Evolutionary conservation across 2,113 vertebrate species (phyloP), one percentile per base, ranked within the genome.

Genomic region (Pachypanchax playfairii): DNA sequence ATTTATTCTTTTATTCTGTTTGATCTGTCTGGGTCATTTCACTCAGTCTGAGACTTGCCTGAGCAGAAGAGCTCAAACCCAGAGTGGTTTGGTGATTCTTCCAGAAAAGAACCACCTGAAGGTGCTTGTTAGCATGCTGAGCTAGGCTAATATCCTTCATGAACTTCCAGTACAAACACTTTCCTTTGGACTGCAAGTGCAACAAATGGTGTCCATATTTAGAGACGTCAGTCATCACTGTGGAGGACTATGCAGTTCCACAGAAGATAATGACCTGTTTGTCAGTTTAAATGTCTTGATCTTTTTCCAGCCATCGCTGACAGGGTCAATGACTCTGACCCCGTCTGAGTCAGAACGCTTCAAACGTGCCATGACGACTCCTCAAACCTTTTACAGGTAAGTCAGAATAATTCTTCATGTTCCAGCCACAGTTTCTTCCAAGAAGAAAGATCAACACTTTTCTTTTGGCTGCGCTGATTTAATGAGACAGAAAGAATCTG

Each of bases 321-420:
- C 26, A 31, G 17, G 24, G 42, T 58, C 52, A 28, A 36, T 51
- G 60, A 36, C 44, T 66, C 3, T 24, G 39, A 49, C 21, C 31
- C 49, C 47, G 8, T 8, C 21, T 35, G 54, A 59, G 35, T 65
- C 18, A 17, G 6, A 10, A 29, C 70, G 11, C 49, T 53, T 38
- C 26, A 43, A 38, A 68, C 48, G 38, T 44, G 56, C 33, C 39
- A 29, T 13, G 13, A 18, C 25, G 28, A 36, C 52, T 39, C 53
- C 29, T 57, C 20, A 50, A 21, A 28, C 25, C 14, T 41, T 49
- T 48, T 26, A 52, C 28, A 44, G 54, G 73, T 68, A 49, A 58
- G 75, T 57, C 67, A 52, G 18, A 77, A 77, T 72, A 65, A 21
- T 33, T 6, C 35, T 49, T 33, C 70, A 44, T 48, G 44, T 44